Conservation (phyloP, 1,140 invertebrate species). For the Drosophila pruinosa region DNA sequence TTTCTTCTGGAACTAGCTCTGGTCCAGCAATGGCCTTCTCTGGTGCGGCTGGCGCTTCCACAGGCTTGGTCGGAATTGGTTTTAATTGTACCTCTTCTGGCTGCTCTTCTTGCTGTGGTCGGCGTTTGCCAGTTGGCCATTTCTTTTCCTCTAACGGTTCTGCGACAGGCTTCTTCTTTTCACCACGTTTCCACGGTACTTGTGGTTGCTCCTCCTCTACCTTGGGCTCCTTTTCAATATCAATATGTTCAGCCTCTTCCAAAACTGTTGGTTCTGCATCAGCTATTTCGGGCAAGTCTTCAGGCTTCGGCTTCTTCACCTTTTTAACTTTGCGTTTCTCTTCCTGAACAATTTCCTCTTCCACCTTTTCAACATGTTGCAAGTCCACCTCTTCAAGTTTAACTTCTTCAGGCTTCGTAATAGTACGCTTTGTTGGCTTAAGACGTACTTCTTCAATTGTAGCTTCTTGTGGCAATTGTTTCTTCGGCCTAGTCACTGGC, state of each 20-base stretch:
- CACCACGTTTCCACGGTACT: slow-evolving; percentile 77
- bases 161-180: slow-evolving; percentile 77
- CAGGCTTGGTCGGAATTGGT: slow-evolving; percentile 81
- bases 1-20: slow-evolving; percentile 66
- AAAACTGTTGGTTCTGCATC: slow-evolving; percentile 68
- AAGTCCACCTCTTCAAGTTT: slow-evolving; percentile 83
- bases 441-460: slow-evolving; percentile 72
- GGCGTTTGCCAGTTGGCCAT: slow-evolving; percentile 82
- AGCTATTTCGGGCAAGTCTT: slow-evolving; percentile 69
- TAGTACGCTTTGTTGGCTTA: slow-evolving; percentile 73
- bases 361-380: slow-evolving; percentile 83
- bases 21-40: slow-evolving; percentile 73
- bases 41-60: slow-evolving; percentile 64
- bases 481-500: slow-evolving; percentile 64
- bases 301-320: slow-evolving; percentile 71
- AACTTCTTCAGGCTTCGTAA: slow-evolving; percentile 68
- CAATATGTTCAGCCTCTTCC: slow-evolving; percentile 77
- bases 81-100: slow-evolving; percentile 84
- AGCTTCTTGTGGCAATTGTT: slow-evolving; percentile 71
- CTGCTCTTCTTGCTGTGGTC: slow-evolving; percentile 81
- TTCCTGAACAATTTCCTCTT: slow-evolving; percentile 75
- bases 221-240: slow-evolving; percentile 79
- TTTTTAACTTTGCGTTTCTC: slow-evolving; percentile 68
- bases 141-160: slow-evolving; percentile 82
- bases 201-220: slow-evolving; percentile 71